Percentiles rank a stretch among this genome's conserved stretches.
Conservation (phyloP, 53 echinoderm and acorn worm species). For the Actinopyga echinites region DNA sequence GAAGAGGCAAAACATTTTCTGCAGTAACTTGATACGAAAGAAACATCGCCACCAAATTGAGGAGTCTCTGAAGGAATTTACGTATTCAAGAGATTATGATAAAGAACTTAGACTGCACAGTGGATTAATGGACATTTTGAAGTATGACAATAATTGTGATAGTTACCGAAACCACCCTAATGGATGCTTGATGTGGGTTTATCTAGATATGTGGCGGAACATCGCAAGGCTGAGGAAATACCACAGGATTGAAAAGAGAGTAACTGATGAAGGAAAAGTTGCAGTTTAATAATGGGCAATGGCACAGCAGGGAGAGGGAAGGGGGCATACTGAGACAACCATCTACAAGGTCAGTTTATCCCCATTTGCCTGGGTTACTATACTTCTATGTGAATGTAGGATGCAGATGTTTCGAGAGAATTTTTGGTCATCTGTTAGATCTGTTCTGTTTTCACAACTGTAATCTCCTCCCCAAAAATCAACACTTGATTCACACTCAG, state of each 20-base stretch:
- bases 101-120: slow-evolving; percentile 59
- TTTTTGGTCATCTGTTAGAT: too few species aligned
- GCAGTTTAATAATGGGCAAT: too few species aligned
- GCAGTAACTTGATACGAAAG: slow-evolving; percentile 50
- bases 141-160: slow-evolving; percentile 62
- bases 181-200: slow-evolving; percentile 93
- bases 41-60: slow-evolving; percentile 56
- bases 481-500: too few species aligned
- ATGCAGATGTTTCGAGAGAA: too few species aligned
- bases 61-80: slow-evolving; percentile 44
- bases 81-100: slow-evolving; percentile 58
- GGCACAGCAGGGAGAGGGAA: too few species aligned
- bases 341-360: too few species aligned
- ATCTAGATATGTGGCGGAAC: slow-evolving; percentile 71
- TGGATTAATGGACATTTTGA: slow-evolving; percentile 68
- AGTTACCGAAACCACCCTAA: slow-evolving; percentile 30
- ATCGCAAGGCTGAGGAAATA: slow-evolving; percentile 62
- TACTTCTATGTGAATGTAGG: too few species aligned
- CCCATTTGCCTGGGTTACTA: too few species aligned
- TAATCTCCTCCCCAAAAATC: too few species aligned
- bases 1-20: slow-evolving; percentile 75
- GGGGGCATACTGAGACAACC: too few species aligned
- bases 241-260: slow-evolving; percentile 35
- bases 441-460: too few species aligned
- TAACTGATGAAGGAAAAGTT: not conserved